A percentile compares a stretch with the other conserved stretches of the same genome.
These are phyloP conservation scores for Azemiops feae DNA, from an alignment of 2,113 vertebrate species.

Conservation along the genomic window DNA sequence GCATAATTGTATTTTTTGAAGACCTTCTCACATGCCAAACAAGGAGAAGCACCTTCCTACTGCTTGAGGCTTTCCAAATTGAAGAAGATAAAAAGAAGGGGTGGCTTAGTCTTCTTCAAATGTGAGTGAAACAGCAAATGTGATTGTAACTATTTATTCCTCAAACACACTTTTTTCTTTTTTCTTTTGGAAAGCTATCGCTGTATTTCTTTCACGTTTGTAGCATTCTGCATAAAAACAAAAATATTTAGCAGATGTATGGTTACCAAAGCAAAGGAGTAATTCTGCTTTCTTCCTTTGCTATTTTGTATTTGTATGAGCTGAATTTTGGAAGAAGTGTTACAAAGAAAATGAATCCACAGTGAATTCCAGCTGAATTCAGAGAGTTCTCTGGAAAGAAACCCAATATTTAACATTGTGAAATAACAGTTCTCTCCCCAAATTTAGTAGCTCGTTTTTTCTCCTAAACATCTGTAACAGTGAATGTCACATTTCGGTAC, in stretches of 20 bases:
- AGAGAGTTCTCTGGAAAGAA: background rate
- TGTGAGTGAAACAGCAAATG: slow-evolving; percentile 56
- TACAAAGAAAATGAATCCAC: background rate
- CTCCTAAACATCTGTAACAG: background rate
- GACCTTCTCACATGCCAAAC: slow-evolving; percentile 71
- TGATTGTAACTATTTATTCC: slow-evolving; percentile 13
- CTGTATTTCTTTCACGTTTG: slow-evolving; percentile 47
- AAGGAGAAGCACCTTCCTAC: slow-evolving; percentile 76
- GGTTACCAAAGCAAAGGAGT: slow-evolving; percentile 45
- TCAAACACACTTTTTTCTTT: slow-evolving; percentile 48
- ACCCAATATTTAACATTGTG: background rate
- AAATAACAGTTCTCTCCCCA: background rate
- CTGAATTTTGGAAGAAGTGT: background rate
- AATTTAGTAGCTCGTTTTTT: background rate
- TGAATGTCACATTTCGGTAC: background rate
- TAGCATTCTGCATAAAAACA: slow-evolving; percentile 56
- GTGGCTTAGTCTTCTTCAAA: slow-evolving; percentile 54
- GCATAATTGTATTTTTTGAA: slow-evolving; percentile 82
- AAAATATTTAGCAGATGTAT: slow-evolving; percentile 64
- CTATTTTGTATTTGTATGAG: background rate
- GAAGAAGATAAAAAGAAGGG: slow-evolving; percentile 41
- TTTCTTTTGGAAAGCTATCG: slow-evolving; percentile 30
- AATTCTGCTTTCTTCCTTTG: slow-evolving; percentile 56
- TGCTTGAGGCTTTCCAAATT: slow-evolving; percentile 68
- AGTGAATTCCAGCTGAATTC: background rate